Conservation (phyloP, 1,140 invertebrate species). For the Pollicipes pollicipes region DNA sequence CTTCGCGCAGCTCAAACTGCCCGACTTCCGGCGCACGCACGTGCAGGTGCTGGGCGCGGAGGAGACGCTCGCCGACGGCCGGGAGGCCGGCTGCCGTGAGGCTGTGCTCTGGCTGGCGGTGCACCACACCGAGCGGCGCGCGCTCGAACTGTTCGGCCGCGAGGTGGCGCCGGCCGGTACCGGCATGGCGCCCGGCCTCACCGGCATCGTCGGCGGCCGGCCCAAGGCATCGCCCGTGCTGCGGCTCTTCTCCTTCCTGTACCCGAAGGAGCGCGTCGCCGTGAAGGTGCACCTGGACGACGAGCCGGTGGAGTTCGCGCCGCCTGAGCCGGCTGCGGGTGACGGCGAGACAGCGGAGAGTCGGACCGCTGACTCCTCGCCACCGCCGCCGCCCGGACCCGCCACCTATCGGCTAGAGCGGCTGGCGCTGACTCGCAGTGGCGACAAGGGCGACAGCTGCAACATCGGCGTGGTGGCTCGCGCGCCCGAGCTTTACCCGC, state of each 20-base stretch:
- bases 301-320: conserved; percentile 11
- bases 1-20: conserved; percentile 26
- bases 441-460: conserved; percentile 34
- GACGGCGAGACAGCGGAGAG: conserved; percentile 7
- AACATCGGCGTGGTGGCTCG: conserved; percentile 36
- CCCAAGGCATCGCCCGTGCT: conserved; percentile 33
- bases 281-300: conserved; percentile 20
- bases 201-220: conserved; percentile 32
- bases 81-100: conserved; percentile 23
- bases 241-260: conserved; percentile 32
- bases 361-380: no score
- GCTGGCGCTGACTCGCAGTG: conserved; percentile 32
- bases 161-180: conserved; percentile 38
- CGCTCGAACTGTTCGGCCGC: conserved; percentile 31
- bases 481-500: conserved; percentile 27
- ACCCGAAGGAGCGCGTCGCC: conserved; percentile 27
- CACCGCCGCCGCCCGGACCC: conserved; percentile 17
- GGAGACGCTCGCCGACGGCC: conserved; percentile 24
- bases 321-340: conserved; percentile 4
- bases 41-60: conserved; percentile 32
- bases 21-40: conserved; percentile 28
- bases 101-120: conserved; percentile 34
- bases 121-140: conserved; percentile 31
- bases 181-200: conserved; percentile 36
- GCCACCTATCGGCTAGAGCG: conserved; percentile 28